Evolutionary conservation across 2,797 vertebrate genomes (phyloP), one percentile per base, ranked within the genome.

Genomic region (Psittacula derbiana): DNA sequence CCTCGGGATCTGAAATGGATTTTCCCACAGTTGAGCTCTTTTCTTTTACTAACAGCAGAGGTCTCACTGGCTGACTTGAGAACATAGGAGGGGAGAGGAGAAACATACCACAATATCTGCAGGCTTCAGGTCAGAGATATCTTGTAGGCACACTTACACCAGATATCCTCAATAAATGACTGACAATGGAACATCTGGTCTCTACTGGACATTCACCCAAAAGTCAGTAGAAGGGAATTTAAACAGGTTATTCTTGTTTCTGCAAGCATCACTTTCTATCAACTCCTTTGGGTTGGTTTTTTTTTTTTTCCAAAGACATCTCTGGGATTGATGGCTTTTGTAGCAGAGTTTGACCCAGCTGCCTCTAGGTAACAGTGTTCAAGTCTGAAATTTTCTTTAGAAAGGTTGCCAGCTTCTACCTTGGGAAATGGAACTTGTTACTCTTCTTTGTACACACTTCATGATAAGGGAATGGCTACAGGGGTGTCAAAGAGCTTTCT

Each of bases 81-180:
- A 53, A 75, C 10, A 4, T 11, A 6, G 0, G 2, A 52, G 8
- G 1, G 1, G 19, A 73, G 36, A 79, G 10, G 66, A 62, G 76
- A 53, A 78, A 41, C 17, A 44, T 16, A 8, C 6, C 3, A 55
- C 70, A 33, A 0, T 23, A 20, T 38, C 53, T 85, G 64, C 55
- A 55, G 46, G 40, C 50, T 40, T 91, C 36, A 5, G 71, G 31
- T 55, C 64, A 69, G 62, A 81, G 58, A 41, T 30, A 23, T 52
- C 40, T 87, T 52, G 2, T 7, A 17, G 38, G 28, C 27, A 36
- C 30, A 15, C 12, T 49, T 47, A 31, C 21, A 31, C 33, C 44
- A 61, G 5, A 46, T 50, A n/a, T 55, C 10, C 25, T 50, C 69
- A 47, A 71, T 28, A 66, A 92, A 46, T 28, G 17, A 28, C 61